Percentiles rank a stretch among this genome's conserved stretches.
phyloP scores from a whole-genome alignment of 2,888 invertebrate genomes.

The Agonopterix arenella region DNA sequence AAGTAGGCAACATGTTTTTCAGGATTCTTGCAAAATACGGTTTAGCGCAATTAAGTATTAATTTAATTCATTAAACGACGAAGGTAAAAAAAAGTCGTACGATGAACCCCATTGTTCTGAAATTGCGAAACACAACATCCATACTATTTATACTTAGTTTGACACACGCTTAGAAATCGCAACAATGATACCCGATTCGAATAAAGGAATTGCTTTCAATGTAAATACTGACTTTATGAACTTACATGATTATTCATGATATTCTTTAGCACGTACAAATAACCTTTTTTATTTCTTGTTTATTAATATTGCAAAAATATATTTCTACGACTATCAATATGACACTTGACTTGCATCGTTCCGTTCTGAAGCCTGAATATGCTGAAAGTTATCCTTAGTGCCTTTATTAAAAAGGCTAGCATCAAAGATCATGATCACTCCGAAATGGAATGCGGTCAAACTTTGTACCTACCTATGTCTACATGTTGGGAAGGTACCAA shows the following conservation, averaged over 20 bases:
- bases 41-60: background rate
- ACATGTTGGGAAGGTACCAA: too few species aligned
- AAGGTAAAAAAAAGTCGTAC: slow-evolving; percentile 21
- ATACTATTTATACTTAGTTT: slow-evolving; percentile 13
- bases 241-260: slow-evolving; percentile 1
- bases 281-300: too few species aligned
- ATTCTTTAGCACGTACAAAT: too few species aligned
- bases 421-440: too few species aligned
- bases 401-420: too few species aligned
- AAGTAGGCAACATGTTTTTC: background rate
- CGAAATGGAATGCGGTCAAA: too few species aligned
- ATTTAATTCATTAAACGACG: background rate
- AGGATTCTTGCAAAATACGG: background rate
- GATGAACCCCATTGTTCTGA: slow-evolving; percentile 58
- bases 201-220: slow-evolving; percentile 21
- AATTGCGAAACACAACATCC: slow-evolving; percentile 54
- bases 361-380: too few species aligned
- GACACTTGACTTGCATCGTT: too few species aligned
- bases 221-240: slow-evolving; percentile 35
- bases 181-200: slow-evolving; percentile 22
- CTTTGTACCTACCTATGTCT: too few species aligned
- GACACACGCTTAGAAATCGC: slow-evolving; percentile 37
- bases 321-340: too few species aligned
- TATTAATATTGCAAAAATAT: too few species aligned
- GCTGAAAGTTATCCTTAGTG: too few species aligned